Evolutionary conservation across 2,113 vertebrate species (phyloP).

Genomic region (Anguilla japonica): DNA sequence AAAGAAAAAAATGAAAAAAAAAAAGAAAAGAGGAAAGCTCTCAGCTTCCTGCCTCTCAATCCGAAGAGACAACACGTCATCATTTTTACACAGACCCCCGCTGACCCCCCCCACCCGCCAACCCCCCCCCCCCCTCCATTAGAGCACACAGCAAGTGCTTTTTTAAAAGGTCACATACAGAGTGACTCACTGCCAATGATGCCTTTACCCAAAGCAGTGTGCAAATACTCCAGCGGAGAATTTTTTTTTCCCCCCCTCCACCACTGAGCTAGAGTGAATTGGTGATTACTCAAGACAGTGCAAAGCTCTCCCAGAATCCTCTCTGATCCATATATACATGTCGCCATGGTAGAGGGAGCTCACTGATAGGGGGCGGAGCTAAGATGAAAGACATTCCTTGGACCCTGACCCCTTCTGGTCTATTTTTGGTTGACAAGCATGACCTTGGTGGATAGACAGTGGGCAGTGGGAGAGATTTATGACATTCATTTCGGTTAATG

Average conservation of each 20-base stretch:
- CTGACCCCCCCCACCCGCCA: background rate
- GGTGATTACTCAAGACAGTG: background rate
- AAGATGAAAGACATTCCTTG: conserved; percentile 35
- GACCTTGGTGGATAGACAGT: conserved; percentile 45
- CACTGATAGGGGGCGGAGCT: conserved; percentile 46
- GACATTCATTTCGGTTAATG: conserved; percentile 51
- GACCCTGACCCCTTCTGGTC: conserved; percentile 47
- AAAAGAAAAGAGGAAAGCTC: background rate
- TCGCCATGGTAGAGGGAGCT: conserved; percentile 10
- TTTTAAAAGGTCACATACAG: conserved; percentile 31
- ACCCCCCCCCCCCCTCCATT: background rate
- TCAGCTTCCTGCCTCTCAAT: background rate
- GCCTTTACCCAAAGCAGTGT: background rate
- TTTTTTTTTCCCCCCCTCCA: background rate
- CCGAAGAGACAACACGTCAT: background rate
- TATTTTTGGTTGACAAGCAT: conserved; percentile 50
- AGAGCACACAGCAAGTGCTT: conserved; percentile 10
- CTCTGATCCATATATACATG: background rate
- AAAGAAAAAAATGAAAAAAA: background rate
- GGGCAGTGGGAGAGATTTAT: conserved; percentile 49
- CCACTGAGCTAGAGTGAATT: background rate
- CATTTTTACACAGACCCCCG: background rate
- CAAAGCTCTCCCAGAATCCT: background rate
- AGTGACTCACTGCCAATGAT: conserved; percentile 25
- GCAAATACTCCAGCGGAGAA: conserved; percentile 6